Conservation (phyloP, 2,888 invertebrate genomes). For the Lysandra coridon region DNA sequence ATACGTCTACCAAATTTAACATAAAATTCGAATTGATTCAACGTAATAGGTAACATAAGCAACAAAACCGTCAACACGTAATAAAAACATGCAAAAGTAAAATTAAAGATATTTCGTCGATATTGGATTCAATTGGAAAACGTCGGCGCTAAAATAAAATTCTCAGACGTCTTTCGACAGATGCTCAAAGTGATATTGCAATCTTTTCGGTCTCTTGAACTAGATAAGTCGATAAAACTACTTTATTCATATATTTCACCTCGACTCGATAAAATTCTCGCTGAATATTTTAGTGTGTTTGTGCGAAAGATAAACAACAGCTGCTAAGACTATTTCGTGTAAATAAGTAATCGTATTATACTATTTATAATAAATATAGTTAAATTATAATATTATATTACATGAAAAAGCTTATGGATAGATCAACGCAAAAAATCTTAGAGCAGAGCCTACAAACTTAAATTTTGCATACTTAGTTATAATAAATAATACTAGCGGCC, state of each 20-base stretch:
- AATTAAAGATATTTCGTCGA: neutral
- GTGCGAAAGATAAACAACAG: neutral
- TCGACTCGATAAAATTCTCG: neutral
- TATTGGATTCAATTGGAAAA: slow-evolving; percentile 28
- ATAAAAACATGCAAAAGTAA: slow-evolving; percentile 11
- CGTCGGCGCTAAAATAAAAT: slow-evolving; percentile 28
- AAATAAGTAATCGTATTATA: no score
- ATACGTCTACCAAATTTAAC: no score
- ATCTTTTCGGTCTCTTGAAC: slow-evolving; percentile 29
- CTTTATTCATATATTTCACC: slow-evolving; percentile 20
- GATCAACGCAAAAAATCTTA: no score
- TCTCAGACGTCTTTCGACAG: slow-evolving; percentile 27
- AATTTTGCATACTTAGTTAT: no score
- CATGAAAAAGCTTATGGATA: no score
- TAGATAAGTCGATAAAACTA: slow-evolving; percentile 27
- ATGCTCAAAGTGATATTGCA: slow-evolving; percentile 31
- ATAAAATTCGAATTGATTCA: no score
- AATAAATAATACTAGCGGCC: no score
- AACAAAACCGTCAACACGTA: neutral
- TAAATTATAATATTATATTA: no score
- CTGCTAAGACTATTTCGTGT: neutral
- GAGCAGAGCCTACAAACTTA: no score
- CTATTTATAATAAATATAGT: no score
- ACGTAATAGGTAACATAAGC: neutral
- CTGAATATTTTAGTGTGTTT: slow-evolving; percentile 19